phyloP scores from a whole-genome alignment of 2,113 vertebrate species.

The Platanista minor region DNA sequence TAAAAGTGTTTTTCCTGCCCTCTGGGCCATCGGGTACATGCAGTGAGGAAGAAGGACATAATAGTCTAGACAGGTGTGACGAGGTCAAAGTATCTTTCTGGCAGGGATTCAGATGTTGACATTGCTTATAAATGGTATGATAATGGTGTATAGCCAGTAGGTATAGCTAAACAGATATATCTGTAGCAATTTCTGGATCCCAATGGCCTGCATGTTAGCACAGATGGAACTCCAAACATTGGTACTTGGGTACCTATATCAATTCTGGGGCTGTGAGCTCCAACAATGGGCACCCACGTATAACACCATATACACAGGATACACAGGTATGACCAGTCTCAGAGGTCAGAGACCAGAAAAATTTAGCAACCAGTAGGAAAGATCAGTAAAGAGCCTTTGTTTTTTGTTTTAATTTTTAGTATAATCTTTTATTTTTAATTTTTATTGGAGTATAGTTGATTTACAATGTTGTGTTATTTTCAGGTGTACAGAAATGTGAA shows the following conservation, averaged over 20 bases:
- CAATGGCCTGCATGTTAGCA: background rate
- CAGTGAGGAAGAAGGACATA: background rate
- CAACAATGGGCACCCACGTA: no score
- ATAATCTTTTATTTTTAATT: no score
- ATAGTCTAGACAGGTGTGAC: background rate
- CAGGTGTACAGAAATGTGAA: no score
- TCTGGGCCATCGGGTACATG: background rate
- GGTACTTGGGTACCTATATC: background rate
- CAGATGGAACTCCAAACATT: background rate
- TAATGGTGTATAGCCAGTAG: background rate
- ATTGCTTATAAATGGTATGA: background rate
- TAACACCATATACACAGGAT: background rate
- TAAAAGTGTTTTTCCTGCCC: background rate
- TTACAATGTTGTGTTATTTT: no score
- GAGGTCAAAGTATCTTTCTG: background rate
- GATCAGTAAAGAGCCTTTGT: background rate
- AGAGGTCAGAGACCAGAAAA: background rate
- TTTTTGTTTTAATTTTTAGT: background rate
- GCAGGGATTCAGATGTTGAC: background rate
- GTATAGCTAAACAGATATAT: background rate
- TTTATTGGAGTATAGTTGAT: no score
- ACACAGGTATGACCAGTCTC: background rate
- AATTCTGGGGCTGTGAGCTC: background rate
- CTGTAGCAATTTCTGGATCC: background rate
- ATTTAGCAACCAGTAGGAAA: background rate